phyloP scores from a whole-genome alignment of 1,140 invertebrate species.

The Ruditapes philippinarum region DNA sequence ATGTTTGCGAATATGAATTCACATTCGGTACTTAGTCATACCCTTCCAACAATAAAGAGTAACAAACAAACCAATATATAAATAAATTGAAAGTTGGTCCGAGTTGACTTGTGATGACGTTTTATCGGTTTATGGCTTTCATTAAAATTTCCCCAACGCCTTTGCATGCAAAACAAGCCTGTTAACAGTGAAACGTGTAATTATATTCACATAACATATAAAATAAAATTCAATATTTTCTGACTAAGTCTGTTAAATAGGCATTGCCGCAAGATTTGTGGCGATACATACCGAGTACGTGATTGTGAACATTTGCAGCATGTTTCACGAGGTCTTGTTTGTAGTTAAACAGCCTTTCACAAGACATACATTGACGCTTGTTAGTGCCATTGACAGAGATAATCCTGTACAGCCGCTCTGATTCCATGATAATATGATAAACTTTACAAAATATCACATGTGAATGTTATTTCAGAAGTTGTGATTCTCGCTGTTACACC shows the following conservation, averaged over 20 bases:
- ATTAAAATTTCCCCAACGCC: conserved; percentile 40
- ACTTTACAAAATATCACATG: conserved; percentile 43
- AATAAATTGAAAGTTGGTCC: neutral
- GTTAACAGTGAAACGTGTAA: conserved; percentile 22
- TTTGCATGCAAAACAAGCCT: conserved; percentile 41
- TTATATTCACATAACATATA: conserved; percentile 24
- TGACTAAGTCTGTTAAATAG: conserved; percentile 30
- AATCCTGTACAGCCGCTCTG: conserved; percentile 41
- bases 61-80: too few relatives aligned
- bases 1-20: too few relatives aligned
- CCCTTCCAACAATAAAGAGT: too few relatives aligned
- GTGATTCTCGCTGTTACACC: conserved; percentile 34
- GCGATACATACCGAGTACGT: conserved; percentile 39
- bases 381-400: conserved; percentile 43
- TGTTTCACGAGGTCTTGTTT: conserved; percentile 45
- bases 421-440: conserved; percentile 38
- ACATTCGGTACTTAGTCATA: too few relatives aligned
- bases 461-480: conserved; percentile 34
- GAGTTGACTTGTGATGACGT: too few relatives aligned
- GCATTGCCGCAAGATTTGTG: conserved; percentile 44
- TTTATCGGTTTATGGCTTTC: too few relatives aligned
- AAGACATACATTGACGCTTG: conserved; percentile 39
- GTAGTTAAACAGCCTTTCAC: conserved; percentile 42
- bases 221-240: neutral
- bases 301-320: conserved; percentile 42